Evolutionary conservation across 2,797 vertebrate genomes (phyloP), one percentile per base, ranked within the genome.

Genomic region (Oreochromis grahami): DNA sequence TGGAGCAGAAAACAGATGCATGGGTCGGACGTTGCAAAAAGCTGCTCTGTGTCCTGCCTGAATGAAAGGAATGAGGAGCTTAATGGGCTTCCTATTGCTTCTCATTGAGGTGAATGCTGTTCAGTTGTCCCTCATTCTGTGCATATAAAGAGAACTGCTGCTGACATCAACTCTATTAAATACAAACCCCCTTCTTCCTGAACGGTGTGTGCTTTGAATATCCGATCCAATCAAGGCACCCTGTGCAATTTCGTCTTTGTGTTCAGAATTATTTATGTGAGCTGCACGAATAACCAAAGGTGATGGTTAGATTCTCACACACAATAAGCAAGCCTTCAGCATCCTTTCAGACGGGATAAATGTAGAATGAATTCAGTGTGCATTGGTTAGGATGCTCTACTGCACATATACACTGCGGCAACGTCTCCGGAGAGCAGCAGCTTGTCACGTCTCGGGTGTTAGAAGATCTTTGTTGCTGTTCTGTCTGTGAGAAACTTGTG

Each of bases 221-320:
- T 55, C 19, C 17, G 7, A 5, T 55, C 21, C 55, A 78, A 15
- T 80, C 80, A 58, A 10, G 3, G 29, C 10, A 29, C 48, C 9
- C 24, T 52, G 26, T 68, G 58, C 82, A 74, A 74, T 80, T 65
- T 26, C 4, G 3, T 21, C 65, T 77, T 32, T 86, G 45, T 51
- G 60, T 84, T 68, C 8, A 15, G 78, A 80, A 52, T 87, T 26
- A 65, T 86, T 87, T 53, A 77, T 81, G 65, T 65, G 78, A 80
- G 77, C 53, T 45, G 70, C 52, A 79, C 21, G 74, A 84, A 86
- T 52, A 78, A 70, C 11, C 74, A 12, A 36, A 68, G 29, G 56
- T 68, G 32, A 63, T 4, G 56, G 43, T 17, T 52, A 70, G 43
- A 58, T 36, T 78, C 63, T 34, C 17, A 38, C 26, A 53, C 78